Conservation (phyloP, 2,888 invertebrate species). For the Elaeidobius kamerunicus region DNA sequence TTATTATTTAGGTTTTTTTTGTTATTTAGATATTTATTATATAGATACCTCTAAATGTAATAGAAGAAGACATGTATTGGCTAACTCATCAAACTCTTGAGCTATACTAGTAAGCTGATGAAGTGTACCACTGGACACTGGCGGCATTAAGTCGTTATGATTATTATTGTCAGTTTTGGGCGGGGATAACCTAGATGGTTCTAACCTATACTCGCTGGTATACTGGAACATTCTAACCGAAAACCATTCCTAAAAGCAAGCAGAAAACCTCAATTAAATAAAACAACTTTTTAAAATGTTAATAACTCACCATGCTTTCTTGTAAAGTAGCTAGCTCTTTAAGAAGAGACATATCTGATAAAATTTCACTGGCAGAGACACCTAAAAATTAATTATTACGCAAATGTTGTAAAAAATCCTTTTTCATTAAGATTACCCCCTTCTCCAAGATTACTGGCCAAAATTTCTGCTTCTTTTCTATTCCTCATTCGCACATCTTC, state of each 20-base stretch:
- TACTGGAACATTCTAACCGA: slow-evolving; percentile 63
- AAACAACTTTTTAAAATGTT: slow-evolving; percentile 2
- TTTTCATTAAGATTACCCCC: slow-evolving; percentile 50
- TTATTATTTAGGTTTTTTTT: too few species aligned
- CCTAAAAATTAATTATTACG: slow-evolving; percentile 42
- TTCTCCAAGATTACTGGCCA: slow-evolving; percentile 85
- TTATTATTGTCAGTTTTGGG: slow-evolving; percentile 46
- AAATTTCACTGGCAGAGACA: slow-evolving; percentile 79
- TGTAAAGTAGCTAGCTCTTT: slow-evolving; percentile 85
- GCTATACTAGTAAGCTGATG: slow-evolving; percentile 69
- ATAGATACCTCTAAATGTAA: slow-evolving; percentile 90
- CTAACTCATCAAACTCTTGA: slow-evolving; percentile 80
- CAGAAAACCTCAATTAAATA: background rate
- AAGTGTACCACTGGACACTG: slow-evolving; percentile 57
- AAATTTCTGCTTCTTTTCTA: slow-evolving; percentile 86
- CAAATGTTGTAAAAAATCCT: slow-evolving; percentile 1
- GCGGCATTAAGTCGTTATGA: slow-evolving; percentile 41
- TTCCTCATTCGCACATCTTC: slow-evolving; percentile 76
- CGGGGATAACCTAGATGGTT: slow-evolving; percentile 47
- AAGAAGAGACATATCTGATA: slow-evolving; percentile 78
- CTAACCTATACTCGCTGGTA: slow-evolving; percentile 56
- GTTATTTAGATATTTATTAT: too few species aligned
- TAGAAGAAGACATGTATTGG: slow-evolving; percentile 86
- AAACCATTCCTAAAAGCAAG: slow-evolving; percentile 68
- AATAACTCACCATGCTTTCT: slow-evolving; percentile 74